These are phyloP conservation scores for Theristus sp. DNA, from an alignment of 2,888 invertebrate species.

Conservation along the genomic window DNA sequence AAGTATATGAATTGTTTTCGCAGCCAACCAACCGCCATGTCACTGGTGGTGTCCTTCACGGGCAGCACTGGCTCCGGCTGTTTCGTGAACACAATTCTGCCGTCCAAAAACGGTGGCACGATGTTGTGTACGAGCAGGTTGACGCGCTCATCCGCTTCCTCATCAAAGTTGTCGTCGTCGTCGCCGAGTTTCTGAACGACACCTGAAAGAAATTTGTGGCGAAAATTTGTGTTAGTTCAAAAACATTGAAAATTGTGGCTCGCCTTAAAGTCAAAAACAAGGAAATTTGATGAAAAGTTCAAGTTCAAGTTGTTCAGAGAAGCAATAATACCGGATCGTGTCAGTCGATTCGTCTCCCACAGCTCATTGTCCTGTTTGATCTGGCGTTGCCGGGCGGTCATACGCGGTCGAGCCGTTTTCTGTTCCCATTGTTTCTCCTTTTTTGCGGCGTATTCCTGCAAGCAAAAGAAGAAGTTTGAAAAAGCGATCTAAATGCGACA, in stretches of 20 bases:
- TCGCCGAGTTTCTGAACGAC: conserved; percentile 32
- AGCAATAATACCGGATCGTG: conserved; percentile 47
- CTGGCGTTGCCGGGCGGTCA: conserved; percentile 86
- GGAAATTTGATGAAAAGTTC: too few relatives aligned
- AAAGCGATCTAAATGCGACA: not conserved
- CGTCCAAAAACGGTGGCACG: conserved; percentile 93
- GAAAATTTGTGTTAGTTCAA: not conserved
- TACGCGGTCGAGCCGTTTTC: conserved; percentile 51
- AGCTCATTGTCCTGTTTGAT: conserved; percentile 87
- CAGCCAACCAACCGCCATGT: conserved; percentile 69
- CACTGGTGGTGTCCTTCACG: conserved; percentile 66
- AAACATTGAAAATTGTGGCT: not conserved
- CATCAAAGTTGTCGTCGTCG: conserved; percentile 53
- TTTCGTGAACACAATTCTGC: conserved; percentile 93
- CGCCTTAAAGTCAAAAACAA: too few relatives aligned
- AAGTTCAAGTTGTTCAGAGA: too few relatives aligned
- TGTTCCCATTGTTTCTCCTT: conserved; percentile 82
- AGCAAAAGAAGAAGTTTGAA: not conserved
- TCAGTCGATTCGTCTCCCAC: conserved; percentile 95
- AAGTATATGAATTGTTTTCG: too few relatives aligned
- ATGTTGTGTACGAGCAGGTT: conserved; percentile 92
- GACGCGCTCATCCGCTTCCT: conserved; percentile 78
- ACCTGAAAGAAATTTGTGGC: too few relatives aligned
- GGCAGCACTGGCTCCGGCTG: conserved; percentile 57
- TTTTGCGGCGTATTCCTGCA: conserved; percentile 69